phyloP scores from a whole-genome alignment of 2,888 invertebrate species.

The Cephus pulcher region DNA sequence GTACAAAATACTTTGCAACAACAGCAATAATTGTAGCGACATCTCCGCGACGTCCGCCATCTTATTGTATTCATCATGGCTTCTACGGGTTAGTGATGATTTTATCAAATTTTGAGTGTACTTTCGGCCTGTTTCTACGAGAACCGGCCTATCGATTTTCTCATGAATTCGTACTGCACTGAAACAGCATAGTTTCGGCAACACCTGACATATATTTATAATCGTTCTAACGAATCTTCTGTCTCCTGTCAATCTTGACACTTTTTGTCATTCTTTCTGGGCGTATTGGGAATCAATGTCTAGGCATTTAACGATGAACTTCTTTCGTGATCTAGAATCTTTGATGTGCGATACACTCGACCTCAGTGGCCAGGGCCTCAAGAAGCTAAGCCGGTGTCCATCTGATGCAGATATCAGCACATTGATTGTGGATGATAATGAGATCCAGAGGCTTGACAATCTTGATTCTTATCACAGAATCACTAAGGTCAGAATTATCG shows the following conservation, averaged over 20 bases:
- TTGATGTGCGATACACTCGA: conserved; percentile 73
- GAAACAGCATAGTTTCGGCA: neutral
- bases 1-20: neutral
- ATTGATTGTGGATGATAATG: conserved; percentile 87
- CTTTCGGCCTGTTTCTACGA: neutral
- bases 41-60: conserved; percentile 46
- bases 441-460: conserved; percentile 87
- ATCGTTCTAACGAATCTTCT: neutral
- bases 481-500: conserved; percentile 72
- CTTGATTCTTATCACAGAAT: conserved; percentile 84
- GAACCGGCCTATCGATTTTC: neutral
- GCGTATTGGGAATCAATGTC: neutral
- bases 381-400: conserved; percentile 82
- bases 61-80: conserved; percentile 61
- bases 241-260: conserved; percentile 24
- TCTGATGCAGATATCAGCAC: conserved; percentile 77
- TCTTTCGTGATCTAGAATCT: conserved; percentile 42
- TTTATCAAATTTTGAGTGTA: conserved; percentile 19
- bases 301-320: conserved; percentile 27
- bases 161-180: neutral
- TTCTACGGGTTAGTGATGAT: conserved; percentile 55
- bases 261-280: conserved; percentile 16
- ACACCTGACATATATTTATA: neutral
- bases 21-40: conserved; percentile 30
- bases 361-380: conserved; percentile 82